Conservation (phyloP, 2,113 vertebrate genomes). For the Ardeotis arabs region DNA sequence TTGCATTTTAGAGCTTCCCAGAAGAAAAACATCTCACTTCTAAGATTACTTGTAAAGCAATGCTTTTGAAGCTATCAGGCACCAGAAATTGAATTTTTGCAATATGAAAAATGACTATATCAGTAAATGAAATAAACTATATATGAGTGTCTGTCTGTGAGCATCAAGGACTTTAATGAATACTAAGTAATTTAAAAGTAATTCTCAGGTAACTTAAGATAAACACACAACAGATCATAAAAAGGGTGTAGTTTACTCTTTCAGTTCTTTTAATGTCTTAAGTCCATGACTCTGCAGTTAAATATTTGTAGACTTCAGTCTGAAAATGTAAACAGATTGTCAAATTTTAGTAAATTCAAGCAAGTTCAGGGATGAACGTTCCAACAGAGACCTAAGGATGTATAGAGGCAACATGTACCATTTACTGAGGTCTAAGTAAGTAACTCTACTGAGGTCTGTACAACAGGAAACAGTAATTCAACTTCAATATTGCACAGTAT, state of each 20-base stretch:
- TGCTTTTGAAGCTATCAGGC: not conserved
- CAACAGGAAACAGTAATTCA: not conserved
- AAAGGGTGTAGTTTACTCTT: not conserved
- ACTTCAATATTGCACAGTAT: not conserved
- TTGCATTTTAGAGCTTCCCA: not conserved
- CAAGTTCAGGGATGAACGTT: not conserved
- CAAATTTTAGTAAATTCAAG: not conserved
- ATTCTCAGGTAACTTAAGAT: slow-evolving; percentile 6
- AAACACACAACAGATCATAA: not conserved
- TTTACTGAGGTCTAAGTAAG: not conserved
- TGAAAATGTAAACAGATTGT: slow-evolving; percentile 14
- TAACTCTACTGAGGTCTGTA: not conserved
- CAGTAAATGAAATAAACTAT: not conserved
- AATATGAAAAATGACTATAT: not conserved
- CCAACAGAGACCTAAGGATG: not conserved
- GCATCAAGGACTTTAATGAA: not conserved
- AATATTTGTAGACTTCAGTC: not conserved
- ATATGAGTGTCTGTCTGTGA: not conserved
- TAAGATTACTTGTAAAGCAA: not conserved
- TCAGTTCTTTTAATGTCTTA: not conserved
- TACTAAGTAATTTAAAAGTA: not conserved
- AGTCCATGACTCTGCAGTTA: not conserved
- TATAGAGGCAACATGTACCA: not conserved
- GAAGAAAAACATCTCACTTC: not conserved
- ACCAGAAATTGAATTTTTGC: not conserved